Evolutionary conservation across 2,113 vertebrate genomes (phyloP), one percentile per base, ranked within the genome.

Genomic region (Dissostichus mawsoni): DNA sequence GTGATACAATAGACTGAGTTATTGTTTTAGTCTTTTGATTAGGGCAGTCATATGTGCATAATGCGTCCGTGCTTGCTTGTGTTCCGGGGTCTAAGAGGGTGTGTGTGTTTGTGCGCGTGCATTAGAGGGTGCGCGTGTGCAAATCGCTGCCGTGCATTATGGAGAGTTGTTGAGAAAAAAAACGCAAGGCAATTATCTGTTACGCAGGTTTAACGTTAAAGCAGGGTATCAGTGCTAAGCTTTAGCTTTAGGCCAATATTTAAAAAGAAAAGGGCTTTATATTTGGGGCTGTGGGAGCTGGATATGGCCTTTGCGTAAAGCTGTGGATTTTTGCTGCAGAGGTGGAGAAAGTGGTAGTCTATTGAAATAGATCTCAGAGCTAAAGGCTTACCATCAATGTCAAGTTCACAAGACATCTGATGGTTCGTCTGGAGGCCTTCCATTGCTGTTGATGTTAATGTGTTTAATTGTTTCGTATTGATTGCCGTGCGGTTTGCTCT

Each of bases 401-500:
- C 92, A 93, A 91, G 91, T 92, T 94, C 91, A 92, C 78, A 84
- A 87, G 91, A 83, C 86, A 87, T 85, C 90, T 92, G 90, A 92
- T 90, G 90, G 83, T 80, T 81, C 83, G 86, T 89, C 76, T 89
- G 86, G 83, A 87, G 90, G 74, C 85, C 86, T 80, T 90, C 81
- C 84, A 86, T 84, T 82, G 90, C 89, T 90, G 89, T 85, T 93
- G 91, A 92, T 92, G 93, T 93, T 94, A 93, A 94, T 94, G 92
- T 93, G 89, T 94, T 95, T 95, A 95, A 94, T 95, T 94, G 94
- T 93, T 92, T 93, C 71, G 71, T 93, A 95, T 95, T 93, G 94
- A 95, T 95, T 88, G 87, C 85, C 78, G 80, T 78, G 91, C 82
- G 93, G 87, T 92, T 90, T 87, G 77, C 89, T 82, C 82, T 87